Evolutionary conservation across 2,113 vertebrate genomes (phyloP).

Genomic region (Campylorhamphus procurvoides): DNA sequence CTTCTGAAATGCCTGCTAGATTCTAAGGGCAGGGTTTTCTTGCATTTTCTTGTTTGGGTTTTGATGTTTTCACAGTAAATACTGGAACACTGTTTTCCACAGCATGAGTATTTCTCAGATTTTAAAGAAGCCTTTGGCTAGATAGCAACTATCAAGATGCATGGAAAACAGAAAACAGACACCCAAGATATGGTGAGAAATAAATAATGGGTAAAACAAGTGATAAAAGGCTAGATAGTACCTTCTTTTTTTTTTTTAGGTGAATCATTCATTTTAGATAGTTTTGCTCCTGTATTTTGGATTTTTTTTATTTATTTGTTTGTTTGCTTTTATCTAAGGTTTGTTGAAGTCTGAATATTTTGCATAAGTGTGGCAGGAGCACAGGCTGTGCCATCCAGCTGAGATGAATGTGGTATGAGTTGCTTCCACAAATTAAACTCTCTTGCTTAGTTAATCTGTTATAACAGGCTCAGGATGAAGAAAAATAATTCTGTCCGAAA

Average conservation of each 20-base stretch:
- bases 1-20: background rate
- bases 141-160: background rate
- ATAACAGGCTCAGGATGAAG: background rate
- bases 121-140: background rate
- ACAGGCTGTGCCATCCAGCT: background rate
- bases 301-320: background rate
- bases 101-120: background rate
- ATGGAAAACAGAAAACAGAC: background rate
- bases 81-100: background rate
- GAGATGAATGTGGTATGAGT: background rate
- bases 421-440: background rate
- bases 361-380: background rate
- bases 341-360: background rate
- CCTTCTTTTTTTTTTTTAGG: background rate
- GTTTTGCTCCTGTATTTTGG: background rate
- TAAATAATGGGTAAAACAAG: background rate
- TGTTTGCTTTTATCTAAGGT: background rate
- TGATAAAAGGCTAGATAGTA: background rate
- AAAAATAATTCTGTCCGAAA: background rate
- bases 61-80: background rate
- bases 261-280: background rate
- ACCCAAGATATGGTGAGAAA: background rate
- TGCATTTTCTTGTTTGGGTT: background rate
- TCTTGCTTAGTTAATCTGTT: conserved; percentile 20
- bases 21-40: fast-evolving